A percentile compares a stretch with the other conserved stretches of the same genome.
Conservation (phyloP, 2,888 invertebrate genomes). For the Pandemis heparana region DNA sequence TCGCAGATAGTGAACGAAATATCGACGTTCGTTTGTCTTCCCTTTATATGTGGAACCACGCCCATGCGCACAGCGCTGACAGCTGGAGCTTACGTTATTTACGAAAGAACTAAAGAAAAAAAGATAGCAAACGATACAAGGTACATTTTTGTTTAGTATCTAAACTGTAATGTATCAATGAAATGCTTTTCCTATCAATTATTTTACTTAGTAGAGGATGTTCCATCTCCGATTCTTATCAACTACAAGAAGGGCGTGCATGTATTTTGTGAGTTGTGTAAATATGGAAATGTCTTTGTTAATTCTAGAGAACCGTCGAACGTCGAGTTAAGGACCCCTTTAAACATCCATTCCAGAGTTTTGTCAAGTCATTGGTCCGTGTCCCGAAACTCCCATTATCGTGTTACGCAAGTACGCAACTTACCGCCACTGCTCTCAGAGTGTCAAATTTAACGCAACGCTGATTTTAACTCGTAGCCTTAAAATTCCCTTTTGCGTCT, state of each 20-base stretch:
- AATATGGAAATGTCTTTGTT: neutral
- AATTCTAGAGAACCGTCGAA: slow-evolving; percentile 9
- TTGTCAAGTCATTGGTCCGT: slow-evolving; percentile 39
- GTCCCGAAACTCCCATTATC: slow-evolving; percentile 38
- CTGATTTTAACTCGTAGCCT: slow-evolving; percentile 38
- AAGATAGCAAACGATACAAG: neutral
- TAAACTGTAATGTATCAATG: too few relatives aligned
- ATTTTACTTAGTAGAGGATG: too few relatives aligned
- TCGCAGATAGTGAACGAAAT: slow-evolving; percentile 16
- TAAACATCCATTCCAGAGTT: slow-evolving; percentile 32
- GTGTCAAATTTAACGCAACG: slow-evolving; percentile 41
- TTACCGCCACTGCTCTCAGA: slow-evolving; percentile 34
- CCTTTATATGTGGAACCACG: slow-evolving; percentile 1
- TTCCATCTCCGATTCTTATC: neutral
- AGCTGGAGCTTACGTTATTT: neutral
- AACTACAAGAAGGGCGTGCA: neutral
- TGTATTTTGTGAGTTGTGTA: neutral
- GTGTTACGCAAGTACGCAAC: slow-evolving; percentile 44
- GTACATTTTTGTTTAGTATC: neutral
- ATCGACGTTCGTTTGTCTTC: slow-evolving; percentile 28
- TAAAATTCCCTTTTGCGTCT: slow-evolving; percentile 18
- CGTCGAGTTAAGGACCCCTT: slow-evolving; percentile 18
- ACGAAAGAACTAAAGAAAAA: neutral
- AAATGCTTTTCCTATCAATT: too few relatives aligned
- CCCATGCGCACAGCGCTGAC: slow-evolving; percentile 6